phyloP scores from a whole-genome alignment of 2,888 invertebrate genomes.

The Andrena hattorfiana region DNA sequence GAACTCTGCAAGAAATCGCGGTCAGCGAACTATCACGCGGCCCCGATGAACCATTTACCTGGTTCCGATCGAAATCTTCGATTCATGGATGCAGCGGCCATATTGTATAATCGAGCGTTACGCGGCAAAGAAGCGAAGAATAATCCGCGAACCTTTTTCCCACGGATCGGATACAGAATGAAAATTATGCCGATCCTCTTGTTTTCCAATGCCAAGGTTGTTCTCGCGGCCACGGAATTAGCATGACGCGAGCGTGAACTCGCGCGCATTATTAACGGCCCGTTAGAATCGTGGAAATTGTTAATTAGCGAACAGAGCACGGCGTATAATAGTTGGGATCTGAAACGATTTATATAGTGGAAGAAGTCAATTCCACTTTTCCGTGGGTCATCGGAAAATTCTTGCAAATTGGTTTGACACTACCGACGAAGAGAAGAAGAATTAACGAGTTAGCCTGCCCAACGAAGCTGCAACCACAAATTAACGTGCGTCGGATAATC shows the following conservation, averaged over 20 bases:
- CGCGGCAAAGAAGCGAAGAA: constrained; percentile 21
- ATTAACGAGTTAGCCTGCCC: not conserved
- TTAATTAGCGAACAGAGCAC: constrained; percentile 68
- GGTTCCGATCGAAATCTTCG: constrained; percentile 52
- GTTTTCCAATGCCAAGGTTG: constrained; percentile 54
- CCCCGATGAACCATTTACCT: constrained; percentile 55
- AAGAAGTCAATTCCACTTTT: constrained; percentile 29
- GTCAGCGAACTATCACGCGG: constrained; percentile 48
- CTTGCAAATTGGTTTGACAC: not conserved
- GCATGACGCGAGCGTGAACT: constrained; percentile 28
- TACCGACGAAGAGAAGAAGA: not conserved
- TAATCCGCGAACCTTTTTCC: not conserved
- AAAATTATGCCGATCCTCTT: constrained; percentile 10
- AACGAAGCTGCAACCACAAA: constrained; percentile 16
- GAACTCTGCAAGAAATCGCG: constrained; percentile 53
- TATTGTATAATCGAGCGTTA: constrained; percentile 47
- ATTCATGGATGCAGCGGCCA: constrained; percentile 31
- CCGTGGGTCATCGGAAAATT: not conserved
- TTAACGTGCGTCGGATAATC: not conserved
- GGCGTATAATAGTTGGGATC: constrained; percentile 60
- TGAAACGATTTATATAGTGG: constrained; percentile 58
- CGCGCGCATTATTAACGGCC: constrained; percentile 61
- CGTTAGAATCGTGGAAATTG: constrained; percentile 70
- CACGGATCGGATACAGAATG: constrained; percentile 22
- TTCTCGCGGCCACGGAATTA: constrained; percentile 29